phyloP scores from a whole-genome alignment of 1,140 invertebrate genomes.

The Bombus picipes region DNA sequence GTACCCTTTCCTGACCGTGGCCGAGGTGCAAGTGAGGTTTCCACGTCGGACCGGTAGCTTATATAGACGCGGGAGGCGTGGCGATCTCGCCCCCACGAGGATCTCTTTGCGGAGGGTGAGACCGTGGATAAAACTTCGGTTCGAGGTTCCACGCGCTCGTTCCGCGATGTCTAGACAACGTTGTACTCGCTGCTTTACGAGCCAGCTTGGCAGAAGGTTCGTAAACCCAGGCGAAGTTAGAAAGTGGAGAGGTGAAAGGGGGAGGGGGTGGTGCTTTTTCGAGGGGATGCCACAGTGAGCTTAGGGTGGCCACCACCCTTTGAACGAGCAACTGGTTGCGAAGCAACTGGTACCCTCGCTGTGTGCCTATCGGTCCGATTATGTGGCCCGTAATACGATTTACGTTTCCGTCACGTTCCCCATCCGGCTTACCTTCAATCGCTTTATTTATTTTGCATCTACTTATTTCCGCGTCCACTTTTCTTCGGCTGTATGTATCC shows the following conservation, averaged over 20 bases:
- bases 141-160: constrained; percentile 24
- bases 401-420: constrained; percentile 14
- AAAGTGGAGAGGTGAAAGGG: neutral
- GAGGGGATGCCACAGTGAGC: neutral
- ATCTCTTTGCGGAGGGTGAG: constrained; percentile 50
- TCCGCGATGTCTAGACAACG: constrained; percentile 18
- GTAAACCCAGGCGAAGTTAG: no score
- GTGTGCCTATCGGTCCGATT: constrained; percentile 16
- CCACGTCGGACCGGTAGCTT: constrained; percentile 62
- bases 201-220: neutral
- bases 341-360: constrained; percentile 70
- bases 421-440: neutral
- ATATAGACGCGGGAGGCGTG: constrained; percentile 77
- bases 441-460: neutral
- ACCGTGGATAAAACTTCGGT: constrained; percentile 44
- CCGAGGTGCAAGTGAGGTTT: constrained; percentile 72
- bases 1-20: constrained; percentile 44
- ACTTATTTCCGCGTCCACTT: neutral
- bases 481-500: neutral
- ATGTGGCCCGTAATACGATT: constrained; percentile 27
- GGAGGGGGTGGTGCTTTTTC: constrained; percentile 1
- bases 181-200: neutral
- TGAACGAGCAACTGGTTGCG: constrained; percentile 73
- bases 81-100: constrained; percentile 65
- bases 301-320: constrained; percentile 3